Evolutionary conservation across 2,113 vertebrate genomes (phyloP).

Genomic region (Martes martes): DNA sequence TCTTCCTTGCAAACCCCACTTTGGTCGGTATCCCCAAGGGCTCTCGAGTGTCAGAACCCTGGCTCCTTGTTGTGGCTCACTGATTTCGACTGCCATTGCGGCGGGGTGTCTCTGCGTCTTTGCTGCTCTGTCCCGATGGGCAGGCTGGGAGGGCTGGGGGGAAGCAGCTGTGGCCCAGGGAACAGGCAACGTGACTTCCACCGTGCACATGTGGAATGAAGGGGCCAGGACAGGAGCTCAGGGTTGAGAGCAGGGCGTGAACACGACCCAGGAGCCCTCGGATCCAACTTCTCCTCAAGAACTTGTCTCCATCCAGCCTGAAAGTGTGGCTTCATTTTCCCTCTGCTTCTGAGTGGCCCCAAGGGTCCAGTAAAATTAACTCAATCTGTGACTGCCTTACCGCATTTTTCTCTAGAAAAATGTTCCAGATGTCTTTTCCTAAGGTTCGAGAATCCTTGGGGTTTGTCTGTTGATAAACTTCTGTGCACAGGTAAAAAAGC

Average conservation of each 20-base stretch:
- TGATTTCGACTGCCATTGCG: background rate
- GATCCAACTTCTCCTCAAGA: background rate
- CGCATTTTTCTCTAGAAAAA: constrained; percentile 91
- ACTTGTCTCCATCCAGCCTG: background rate
- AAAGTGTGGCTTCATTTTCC: background rate
- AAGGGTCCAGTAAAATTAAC: background rate
- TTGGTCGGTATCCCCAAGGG: background rate
- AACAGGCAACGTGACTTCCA: background rate
- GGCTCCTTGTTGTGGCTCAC: background rate
- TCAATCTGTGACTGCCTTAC: constrained; percentile 78
- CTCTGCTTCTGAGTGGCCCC: background rate
- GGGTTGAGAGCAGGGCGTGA: background rate
- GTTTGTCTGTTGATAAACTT: constrained; percentile 89
- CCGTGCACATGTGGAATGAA: background rate
- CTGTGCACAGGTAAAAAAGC: constrained; percentile 93
- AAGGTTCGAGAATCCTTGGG: constrained; percentile 89
- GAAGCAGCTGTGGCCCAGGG: background rate
- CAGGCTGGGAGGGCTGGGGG: background rate
- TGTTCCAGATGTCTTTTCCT: constrained; percentile 91
- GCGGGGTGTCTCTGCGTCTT: background rate
- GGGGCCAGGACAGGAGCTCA: background rate
- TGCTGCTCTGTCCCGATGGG: background rate
- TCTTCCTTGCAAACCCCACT: background rate
- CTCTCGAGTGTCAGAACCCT: background rate
- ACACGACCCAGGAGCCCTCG: background rate